A percentile compares a stretch with the other conserved stretches of the same genome.
Conservation (phyloP, 1,140 invertebrate species). For the Ephestia elutella region DNA sequence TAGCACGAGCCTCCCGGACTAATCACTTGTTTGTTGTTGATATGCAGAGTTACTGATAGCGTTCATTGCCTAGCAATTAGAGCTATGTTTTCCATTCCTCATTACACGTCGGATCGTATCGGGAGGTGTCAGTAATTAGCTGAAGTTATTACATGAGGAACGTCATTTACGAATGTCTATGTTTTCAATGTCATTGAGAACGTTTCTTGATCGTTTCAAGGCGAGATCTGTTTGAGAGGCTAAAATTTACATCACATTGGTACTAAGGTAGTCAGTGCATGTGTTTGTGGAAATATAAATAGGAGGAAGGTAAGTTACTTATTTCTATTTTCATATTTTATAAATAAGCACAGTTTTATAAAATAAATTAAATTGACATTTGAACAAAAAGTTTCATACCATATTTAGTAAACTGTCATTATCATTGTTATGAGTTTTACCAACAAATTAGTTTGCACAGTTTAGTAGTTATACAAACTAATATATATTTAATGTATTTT, state of each 20-base stretch:
- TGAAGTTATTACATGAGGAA: neutral
- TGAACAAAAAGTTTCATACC: too few species aligned
- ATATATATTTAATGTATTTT: too few species aligned
- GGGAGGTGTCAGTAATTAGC: neutral
- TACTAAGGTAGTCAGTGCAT: neutral
- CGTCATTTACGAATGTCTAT: neutral
- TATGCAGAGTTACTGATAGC: neutral
- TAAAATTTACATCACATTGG: neutral
- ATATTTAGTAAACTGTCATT: too few species aligned
- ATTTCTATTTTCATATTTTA: too few species aligned
- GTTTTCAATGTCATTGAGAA: neutral
- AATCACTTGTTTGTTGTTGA: neutral
- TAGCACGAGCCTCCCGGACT: neutral
- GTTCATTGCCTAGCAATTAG: slow-evolving; percentile 1
- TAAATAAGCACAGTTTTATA: neutral
- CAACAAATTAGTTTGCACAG: too few species aligned
- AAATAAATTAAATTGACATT: neutral
- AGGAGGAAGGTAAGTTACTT: neutral
- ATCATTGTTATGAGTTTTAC: too few species aligned
- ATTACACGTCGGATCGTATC: neutral
- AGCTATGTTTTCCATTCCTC: neutral
- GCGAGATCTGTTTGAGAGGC: neutral
- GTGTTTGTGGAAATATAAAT: neutral
- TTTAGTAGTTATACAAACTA: too few species aligned
- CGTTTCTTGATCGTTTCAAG: neutral